Evolutionary conservation across 2,113 vertebrate species (phyloP).

Genomic region (Syngnathoides biaculeatus): DNA sequence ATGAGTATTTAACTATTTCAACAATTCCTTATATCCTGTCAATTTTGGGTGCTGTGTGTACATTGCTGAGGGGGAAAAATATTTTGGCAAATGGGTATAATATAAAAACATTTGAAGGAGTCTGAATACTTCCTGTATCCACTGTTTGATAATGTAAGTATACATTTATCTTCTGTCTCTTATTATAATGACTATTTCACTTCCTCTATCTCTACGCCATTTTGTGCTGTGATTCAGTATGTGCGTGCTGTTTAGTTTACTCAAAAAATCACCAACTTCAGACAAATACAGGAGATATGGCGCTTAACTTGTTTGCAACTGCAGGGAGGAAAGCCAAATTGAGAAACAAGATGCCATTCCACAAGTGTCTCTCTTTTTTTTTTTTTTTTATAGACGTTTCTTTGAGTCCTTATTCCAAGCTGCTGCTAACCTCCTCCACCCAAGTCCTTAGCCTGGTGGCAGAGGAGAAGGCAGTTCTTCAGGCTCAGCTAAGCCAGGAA

Average conservation of each 20-base stretch:
- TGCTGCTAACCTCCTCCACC: conserved; percentile 85
- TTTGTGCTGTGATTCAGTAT: neutral
- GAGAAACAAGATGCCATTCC: neutral
- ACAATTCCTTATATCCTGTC: no score
- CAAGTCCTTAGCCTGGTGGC: conserved; percentile 83
- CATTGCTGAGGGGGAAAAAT: no score
- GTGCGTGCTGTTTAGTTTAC: neutral
- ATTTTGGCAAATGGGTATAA: no score
- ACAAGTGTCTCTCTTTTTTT: conserved; percentile 10
- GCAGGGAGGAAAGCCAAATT: no score
- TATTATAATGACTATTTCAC: no score
- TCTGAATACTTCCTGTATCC: no score
- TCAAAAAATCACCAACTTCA: neutral
- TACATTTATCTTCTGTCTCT: no score
- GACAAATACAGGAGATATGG: neutral
- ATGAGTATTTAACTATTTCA: no score
- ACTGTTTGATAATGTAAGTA: no score
- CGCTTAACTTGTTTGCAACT: neutral
- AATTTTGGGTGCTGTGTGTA: no score
- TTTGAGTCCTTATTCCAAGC: conserved; percentile 86
- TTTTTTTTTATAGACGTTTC: conserved; percentile 53
- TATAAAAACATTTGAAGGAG: no score
- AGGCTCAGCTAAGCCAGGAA: conserved; percentile 80
- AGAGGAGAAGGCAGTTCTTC: conserved; percentile 82
- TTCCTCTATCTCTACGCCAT: no score